phyloP scores from a whole-genome alignment of 2,113 vertebrate species.

The Mugil cephalus region DNA sequence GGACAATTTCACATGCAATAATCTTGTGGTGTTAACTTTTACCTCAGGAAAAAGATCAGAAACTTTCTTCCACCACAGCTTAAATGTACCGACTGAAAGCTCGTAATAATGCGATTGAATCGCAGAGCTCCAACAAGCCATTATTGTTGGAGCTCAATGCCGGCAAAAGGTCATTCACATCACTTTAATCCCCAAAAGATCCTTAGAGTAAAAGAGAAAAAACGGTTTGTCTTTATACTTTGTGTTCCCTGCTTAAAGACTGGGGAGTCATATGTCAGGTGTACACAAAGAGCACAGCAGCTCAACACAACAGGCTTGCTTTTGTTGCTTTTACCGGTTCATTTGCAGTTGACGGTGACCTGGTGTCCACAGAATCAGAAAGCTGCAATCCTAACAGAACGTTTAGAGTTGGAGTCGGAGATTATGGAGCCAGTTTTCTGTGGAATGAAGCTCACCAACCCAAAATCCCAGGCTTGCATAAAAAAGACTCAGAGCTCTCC shows the following conservation, averaged over 20 bases:
- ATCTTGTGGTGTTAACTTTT: constrained; percentile 1
- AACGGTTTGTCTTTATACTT: constrained; percentile 52
- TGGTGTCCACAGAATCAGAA: constrained; percentile 3
- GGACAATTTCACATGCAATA: too few relatives aligned
- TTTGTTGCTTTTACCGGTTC: constrained; percentile 40
- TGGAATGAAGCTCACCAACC: background rate
- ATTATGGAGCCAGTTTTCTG: background rate
- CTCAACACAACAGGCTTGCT: constrained; percentile 42
- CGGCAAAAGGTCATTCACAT: constrained; percentile 54
- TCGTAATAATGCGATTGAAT: background rate
- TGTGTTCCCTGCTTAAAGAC: constrained; percentile 58
- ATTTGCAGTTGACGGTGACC: constrained; percentile 18
- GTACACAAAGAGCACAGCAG: constrained; percentile 59
- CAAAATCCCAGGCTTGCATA: background rate
- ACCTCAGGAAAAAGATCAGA: constrained; percentile 5
- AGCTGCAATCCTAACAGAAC: background rate
- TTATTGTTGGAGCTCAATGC: constrained; percentile 21
- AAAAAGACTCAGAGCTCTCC: background rate
- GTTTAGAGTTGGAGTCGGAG: background rate
- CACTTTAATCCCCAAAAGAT: constrained; percentile 50
- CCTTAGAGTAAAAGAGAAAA: constrained; percentile 26
- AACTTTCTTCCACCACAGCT: background rate
- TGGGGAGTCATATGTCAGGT: constrained; percentile 75
- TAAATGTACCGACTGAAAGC: background rate
- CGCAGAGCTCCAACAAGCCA: constrained; percentile 1